Evolutionary conservation across 2,113 vertebrate genomes (phyloP).

Genomic region (Anguilla rostrata): DNA sequence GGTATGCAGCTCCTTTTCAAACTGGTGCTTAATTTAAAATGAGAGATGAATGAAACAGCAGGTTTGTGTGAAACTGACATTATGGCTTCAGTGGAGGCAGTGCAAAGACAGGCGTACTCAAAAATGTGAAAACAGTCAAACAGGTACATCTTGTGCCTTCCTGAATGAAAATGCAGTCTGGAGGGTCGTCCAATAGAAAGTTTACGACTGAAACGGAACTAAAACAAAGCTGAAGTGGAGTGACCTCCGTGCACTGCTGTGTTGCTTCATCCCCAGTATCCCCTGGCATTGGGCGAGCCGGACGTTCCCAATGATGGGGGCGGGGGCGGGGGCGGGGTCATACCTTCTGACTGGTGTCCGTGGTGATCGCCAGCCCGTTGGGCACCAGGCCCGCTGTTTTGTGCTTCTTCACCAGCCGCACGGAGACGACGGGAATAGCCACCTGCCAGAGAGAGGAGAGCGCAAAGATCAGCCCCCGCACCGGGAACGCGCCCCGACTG

Average conservation of each 20-base stretch:
- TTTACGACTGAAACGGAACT: no score
- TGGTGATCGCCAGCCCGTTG: slow-evolving; percentile 91
- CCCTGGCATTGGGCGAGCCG: not conserved
- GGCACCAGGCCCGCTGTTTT: slow-evolving; percentile 90
- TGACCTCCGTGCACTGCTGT: no score
- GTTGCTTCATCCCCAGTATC: not conserved
- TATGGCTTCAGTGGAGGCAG: no score
- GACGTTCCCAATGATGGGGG: not conserved
- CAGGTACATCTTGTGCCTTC: no score
- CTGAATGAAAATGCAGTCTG: no score
- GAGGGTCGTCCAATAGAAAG: no score
- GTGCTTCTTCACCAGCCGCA: slow-evolving; percentile 92
- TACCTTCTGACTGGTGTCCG: slow-evolving; percentile 88
- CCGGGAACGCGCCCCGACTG: not conserved
- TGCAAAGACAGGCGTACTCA: no score
- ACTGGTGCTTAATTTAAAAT: not conserved
- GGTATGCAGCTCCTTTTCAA: not conserved
- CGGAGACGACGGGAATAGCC: slow-evolving; percentile 83
- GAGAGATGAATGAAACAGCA: not conserved
- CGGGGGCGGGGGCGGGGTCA: slow-evolving; percentile 15
- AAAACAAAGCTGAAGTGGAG: no score
- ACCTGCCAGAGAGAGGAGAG: slow-evolving; percentile 66
- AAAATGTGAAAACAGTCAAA: no score
- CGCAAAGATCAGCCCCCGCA: not conserved
- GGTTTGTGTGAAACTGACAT: no score